phyloP scores from a whole-genome alignment of 2,797 vertebrate species.

The Fundulus diaphanus region DNA sequence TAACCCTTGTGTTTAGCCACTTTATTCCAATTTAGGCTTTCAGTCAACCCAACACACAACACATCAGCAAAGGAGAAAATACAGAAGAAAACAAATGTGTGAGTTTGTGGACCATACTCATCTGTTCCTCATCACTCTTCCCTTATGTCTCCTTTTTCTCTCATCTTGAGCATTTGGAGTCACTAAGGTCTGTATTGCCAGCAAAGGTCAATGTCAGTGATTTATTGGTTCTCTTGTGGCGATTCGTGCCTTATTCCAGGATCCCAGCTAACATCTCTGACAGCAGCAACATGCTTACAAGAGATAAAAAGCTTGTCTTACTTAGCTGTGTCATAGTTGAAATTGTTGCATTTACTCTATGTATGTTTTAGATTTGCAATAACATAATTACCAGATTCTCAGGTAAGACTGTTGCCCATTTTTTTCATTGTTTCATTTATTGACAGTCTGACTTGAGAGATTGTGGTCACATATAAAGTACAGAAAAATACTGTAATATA shows the following conservation, averaged over 20 bases:
- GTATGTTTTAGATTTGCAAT: neutral
- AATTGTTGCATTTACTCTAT: constrained; percentile 9
- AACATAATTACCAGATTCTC: neutral
- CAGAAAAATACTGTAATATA: neutral
- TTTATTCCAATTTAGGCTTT: neutral
- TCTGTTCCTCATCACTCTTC: constrained; percentile 73
- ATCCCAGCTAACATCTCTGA: constrained; percentile 57
- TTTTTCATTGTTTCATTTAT: neutral
- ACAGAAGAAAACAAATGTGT: neutral
- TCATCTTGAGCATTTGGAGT: constrained; percentile 77
- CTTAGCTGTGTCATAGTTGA: constrained; percentile 4
- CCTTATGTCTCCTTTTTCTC: constrained; percentile 75
- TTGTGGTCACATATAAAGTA: neutral
- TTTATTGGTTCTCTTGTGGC: constrained; percentile 83
- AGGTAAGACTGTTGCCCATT: neutral
- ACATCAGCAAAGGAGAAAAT: constrained; percentile 63
- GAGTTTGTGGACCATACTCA: constrained; percentile 13
- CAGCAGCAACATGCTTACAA: constrained; percentile 33
- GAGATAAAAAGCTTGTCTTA: constrained; percentile 28
- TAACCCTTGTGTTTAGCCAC: constrained; percentile 4
- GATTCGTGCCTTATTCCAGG: constrained; percentile 66
- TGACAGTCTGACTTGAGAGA: neutral
- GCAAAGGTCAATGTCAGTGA: constrained; percentile 84
- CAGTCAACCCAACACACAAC: constrained; percentile 15
- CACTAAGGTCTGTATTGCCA: constrained; percentile 76